phyloP scores from a whole-genome alignment of 2,797 vertebrate species.

The Nyctibius grandis region DNA sequence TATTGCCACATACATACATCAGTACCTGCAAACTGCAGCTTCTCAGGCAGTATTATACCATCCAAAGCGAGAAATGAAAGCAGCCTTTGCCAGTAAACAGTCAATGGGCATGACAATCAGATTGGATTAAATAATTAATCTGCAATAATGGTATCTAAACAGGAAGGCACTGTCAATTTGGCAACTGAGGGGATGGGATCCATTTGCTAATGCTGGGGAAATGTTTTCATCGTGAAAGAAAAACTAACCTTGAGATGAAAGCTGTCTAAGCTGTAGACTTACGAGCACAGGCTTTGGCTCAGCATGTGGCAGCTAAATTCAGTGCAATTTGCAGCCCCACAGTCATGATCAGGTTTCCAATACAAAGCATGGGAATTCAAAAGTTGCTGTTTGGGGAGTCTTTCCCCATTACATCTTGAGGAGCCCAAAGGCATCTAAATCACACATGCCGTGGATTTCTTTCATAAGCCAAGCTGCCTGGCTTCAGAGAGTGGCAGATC shows the following conservation, averaged over 20 bases:
- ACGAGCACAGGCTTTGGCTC: not conserved
- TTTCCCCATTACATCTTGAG: not conserved
- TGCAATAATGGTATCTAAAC: not conserved
- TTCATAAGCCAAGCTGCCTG: not conserved
- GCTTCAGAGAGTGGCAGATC: not conserved
- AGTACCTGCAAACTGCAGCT: not conserved
- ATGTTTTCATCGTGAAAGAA: not conserved
- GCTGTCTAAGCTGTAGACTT: not conserved
- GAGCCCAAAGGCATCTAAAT: not conserved
- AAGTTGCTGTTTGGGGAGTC: not conserved
- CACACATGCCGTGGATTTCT: not conserved
- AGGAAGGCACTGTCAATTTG: not conserved
- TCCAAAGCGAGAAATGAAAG: not conserved
- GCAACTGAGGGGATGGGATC: not conserved
- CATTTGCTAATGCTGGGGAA: not conserved
- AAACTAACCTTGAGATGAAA: constrained; percentile 2
- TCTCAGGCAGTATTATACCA: not conserved
- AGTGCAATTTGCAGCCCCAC: not conserved
- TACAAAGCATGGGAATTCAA: not conserved
- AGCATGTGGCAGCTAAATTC: not conserved
- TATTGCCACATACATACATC: not conserved
- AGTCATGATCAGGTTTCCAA: not conserved
- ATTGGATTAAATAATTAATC: constrained; percentile 4
- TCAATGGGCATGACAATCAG: not conserved
- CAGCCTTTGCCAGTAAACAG: not conserved